These are phyloP conservation scores for Rhinella marina DNA, from an alignment of 2,797 vertebrate genomes.

Conservation along the genomic window DNA sequence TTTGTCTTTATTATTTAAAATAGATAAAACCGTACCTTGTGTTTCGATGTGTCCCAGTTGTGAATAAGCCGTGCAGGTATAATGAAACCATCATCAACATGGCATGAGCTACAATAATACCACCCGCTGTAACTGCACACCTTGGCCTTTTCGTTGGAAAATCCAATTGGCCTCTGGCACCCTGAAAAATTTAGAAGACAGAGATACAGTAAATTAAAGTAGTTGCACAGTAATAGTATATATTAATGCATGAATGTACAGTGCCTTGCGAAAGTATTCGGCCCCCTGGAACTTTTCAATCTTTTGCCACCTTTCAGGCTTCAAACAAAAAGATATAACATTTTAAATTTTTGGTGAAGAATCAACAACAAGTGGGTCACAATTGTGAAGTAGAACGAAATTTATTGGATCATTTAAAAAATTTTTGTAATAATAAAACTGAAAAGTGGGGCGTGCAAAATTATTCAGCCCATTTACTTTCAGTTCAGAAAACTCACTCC, in stretches of 20 bases:
- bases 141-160: constrained; percentile 91
- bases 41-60: constrained; percentile 97
- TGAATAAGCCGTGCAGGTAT: constrained; percentile 95
- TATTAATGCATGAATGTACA: background rate
- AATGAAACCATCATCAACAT: constrained; percentile 92
- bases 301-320: too few species aligned
- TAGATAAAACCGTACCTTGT: constrained; percentile 81
- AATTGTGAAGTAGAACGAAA: too few species aligned
- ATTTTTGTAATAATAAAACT: too few species aligned
- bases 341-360: too few species aligned
- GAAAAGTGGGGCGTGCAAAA: too few species aligned
- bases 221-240: background rate
- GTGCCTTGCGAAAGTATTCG: too few species aligned
- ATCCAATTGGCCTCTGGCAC: constrained; percentile 89
- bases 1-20: background rate
- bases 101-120: constrained; percentile 95
- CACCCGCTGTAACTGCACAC: constrained; percentile 97
- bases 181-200: constrained; percentile 73
- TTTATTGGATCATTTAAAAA: too few species aligned
- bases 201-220: background rate
- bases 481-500: too few species aligned
- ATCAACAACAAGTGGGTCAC: too few species aligned
- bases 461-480: too few species aligned
- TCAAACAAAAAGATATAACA: too few species aligned
- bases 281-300: too few species aligned